Percentiles rank a stretch among this genome's conserved stretches.
Conservation (phyloP, 2,888 invertebrate genomes). For the Meandrusa payeni region DNA sequence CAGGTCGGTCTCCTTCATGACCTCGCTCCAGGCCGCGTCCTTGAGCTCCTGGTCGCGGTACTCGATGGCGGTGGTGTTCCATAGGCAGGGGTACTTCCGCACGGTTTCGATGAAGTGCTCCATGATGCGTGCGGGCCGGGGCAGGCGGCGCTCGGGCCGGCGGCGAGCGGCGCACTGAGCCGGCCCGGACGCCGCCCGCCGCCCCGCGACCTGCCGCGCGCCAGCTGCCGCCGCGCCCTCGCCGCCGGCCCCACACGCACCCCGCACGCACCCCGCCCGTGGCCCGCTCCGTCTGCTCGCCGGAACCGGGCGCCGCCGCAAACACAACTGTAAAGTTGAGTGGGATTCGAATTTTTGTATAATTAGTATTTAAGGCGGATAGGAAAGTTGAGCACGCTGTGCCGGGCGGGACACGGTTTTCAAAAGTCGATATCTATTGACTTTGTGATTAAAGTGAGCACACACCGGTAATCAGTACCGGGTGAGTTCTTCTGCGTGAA, state of each 20-base stretch:
- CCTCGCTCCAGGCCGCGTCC: slow-evolving; percentile 73
- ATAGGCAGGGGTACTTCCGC: slow-evolving; percentile 71
- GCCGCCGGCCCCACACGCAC: slow-evolving; percentile 28
- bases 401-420: no score
- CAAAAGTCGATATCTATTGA: no score
- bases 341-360: no score
- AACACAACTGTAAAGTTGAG: no score
- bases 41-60: slow-evolving; percentile 76
- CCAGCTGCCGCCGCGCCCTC: slow-evolving; percentile 33
- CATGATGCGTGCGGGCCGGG: slow-evolving; percentile 54
- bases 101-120: slow-evolving; percentile 71
- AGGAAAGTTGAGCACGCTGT: no score
- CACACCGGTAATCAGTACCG: no score
- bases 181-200: slow-evolving; percentile 33
- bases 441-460: no score
- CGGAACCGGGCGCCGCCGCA: no score
- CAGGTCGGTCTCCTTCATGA: slow-evolving; percentile 70
- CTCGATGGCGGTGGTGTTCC: slow-evolving; percentile 73
- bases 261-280: slow-evolving; percentile 27
- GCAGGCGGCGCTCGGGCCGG: slow-evolving; percentile 29
- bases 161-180: slow-evolving; percentile 32
- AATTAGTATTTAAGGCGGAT: no score
- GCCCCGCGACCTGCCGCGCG: slow-evolving; percentile 39
- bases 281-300: slow-evolving; percentile 29
- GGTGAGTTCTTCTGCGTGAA: no score